Conservation (phyloP, 37 sponge, comb jelly and placozoan genomes). For the Ephydatia muelleri region DNA sequence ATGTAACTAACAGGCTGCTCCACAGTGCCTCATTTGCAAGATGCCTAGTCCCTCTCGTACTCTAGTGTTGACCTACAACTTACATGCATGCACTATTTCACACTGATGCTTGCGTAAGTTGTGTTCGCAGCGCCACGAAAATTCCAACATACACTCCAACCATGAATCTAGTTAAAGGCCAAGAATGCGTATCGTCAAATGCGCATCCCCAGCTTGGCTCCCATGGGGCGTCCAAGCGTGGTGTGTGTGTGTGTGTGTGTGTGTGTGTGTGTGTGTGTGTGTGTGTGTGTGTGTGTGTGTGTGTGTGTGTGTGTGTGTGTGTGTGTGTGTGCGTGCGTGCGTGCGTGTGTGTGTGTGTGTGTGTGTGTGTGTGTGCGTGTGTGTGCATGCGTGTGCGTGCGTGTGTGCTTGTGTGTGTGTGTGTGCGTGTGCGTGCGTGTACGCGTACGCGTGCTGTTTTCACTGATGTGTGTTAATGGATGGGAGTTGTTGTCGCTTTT, state of each 20-base stretch:
- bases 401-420: too few species aligned
- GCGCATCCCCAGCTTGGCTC: neutral
- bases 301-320: too few species aligned
- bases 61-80: too few species aligned
- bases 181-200: neutral
- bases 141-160: neutral
- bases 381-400: neutral
- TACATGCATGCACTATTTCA: neutral
- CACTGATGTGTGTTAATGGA: neutral
- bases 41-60: too few species aligned
- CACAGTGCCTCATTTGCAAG: too few species aligned
- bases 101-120: neutral
- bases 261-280: neutral
- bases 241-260: too few species aligned
- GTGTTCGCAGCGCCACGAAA: neutral
- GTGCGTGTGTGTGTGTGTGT: neutral
- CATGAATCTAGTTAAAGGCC: neutral
- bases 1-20: too few species aligned
- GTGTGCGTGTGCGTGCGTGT: neutral
- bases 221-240: neutral
- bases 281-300: too few species aligned
- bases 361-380: neutral
- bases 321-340: slow-evolving; percentile 2
- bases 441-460: neutral
- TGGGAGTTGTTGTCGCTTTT: neutral